These are phyloP conservation scores for Bombus affinis DNA, from an alignment of 1,140 invertebrate species.

Conservation along the genomic window DNA sequence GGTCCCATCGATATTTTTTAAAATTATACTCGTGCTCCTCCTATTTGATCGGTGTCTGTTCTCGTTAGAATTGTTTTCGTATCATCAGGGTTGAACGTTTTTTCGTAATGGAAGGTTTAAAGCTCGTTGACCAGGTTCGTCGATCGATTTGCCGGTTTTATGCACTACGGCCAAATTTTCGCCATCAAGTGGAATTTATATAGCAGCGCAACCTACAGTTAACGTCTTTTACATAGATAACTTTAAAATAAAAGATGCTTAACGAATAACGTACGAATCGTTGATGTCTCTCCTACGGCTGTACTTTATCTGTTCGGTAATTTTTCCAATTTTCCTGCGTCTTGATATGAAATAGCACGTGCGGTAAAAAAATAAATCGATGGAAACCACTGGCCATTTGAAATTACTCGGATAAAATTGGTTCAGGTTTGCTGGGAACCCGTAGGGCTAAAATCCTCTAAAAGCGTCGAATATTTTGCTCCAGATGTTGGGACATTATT, in stretches of 20 bases:
- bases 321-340: not conserved
- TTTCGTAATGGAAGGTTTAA: not conserved
- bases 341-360: no score
- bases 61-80: not conserved
- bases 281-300: no score
- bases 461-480: no score
- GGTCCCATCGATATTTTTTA: not conserved
- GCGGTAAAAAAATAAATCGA: no score
- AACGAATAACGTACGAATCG: not conserved
- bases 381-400: not conserved
- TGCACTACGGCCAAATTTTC: not conserved
- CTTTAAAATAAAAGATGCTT: not conserved
- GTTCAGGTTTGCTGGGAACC: no score
- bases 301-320: not conserved
- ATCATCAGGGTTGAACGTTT: no score
- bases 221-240: not conserved
- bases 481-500: no score
- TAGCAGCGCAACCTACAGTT: not conserved
- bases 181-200: not conserved
- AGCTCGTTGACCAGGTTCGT: not conserved
- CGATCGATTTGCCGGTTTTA: not conserved
- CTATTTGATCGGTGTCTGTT: not conserved
- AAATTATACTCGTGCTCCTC: not conserved
- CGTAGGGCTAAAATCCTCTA: no score
- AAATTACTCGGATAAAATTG: not conserved